Percentiles rank a stretch among this genome's conserved stretches.
Evolutionary conservation across 2,888 invertebrate genomes (phyloP).

Genomic region (Prenolepis imparis): DNA sequence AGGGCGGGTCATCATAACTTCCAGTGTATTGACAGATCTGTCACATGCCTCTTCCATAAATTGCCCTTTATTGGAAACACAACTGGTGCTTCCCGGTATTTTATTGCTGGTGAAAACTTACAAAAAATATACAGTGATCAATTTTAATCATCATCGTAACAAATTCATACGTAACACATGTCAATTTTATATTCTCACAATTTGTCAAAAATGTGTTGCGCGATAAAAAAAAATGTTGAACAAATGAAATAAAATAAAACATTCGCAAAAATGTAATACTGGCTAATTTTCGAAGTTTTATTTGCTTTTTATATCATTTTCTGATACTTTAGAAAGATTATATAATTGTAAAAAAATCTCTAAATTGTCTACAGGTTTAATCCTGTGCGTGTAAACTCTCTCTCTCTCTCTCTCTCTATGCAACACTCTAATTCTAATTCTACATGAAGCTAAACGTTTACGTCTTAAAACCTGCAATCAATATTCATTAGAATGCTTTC

Average conservation of each 20-base stretch:
- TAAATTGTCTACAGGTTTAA: neutral
- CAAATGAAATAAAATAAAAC: constrained; percentile 6
- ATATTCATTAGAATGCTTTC: constrained; percentile 33
- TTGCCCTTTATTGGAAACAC: constrained; percentile 39
- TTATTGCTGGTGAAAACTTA: constrained; percentile 1
- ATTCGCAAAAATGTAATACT: neutral
- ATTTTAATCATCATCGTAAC: neutral
- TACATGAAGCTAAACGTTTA: neutral
- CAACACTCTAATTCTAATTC: neutral
- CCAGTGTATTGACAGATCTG: constrained; percentile 52
- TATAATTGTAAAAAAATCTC: neutral
- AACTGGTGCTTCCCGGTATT: constrained; percentile 40
- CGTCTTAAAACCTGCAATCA: constrained; percentile 7
- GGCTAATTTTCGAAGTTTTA: constrained; percentile 9
- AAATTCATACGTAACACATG: neutral
- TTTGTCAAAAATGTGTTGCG: constrained; percentile 8
- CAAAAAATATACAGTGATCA: constrained; percentile 9
- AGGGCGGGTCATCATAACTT: constrained; percentile 46
- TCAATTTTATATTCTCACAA: neutral
- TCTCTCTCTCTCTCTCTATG: neutral
- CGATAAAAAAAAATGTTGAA: constrained; percentile 3
- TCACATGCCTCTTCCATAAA: constrained; percentile 52
- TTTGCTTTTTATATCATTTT: neutral
- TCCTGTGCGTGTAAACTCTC: neutral
- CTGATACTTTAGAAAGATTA: neutral